Evolutionary conservation across 1,140 invertebrate species (phyloP).

Genomic region (Drosophila asahinai): DNA sequence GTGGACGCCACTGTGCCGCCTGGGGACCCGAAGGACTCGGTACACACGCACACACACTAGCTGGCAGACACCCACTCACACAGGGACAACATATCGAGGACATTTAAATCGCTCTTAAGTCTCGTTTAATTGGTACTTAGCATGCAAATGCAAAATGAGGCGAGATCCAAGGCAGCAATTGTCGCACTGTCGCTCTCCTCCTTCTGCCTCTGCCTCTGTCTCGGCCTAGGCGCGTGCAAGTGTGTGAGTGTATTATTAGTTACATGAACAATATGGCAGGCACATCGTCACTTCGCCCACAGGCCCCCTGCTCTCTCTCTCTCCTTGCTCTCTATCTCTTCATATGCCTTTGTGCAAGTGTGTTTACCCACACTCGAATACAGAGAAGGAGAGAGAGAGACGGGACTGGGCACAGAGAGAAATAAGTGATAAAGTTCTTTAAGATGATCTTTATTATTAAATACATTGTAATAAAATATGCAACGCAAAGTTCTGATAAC

Average conservation of each 20-base stretch:
- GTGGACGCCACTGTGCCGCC: slow-evolving; percentile 12
- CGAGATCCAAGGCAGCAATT: slow-evolving; percentile 63
- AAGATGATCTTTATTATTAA: too few relatives aligned
- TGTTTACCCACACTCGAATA: slow-evolving; percentile 29
- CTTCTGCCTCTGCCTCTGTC: not conserved
- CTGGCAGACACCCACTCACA: not conserved
- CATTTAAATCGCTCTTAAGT: slow-evolving; percentile 72
- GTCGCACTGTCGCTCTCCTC: slow-evolving; percentile 35
- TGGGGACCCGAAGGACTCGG: not conserved
- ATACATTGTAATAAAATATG: too few relatives aligned
- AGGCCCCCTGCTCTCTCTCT: not conserved
- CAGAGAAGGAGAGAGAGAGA: not conserved
- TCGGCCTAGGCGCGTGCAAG: not conserved
- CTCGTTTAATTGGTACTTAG: slow-evolving; percentile 75
- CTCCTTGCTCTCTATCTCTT: not conserved
- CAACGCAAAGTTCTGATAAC: too few relatives aligned
- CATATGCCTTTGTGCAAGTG: slow-evolving; percentile 15
- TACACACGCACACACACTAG: not conserved
- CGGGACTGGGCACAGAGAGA: slow-evolving; percentile 1
- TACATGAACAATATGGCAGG: slow-evolving; percentile 48
- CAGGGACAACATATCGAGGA: slow-evolving; percentile 59
- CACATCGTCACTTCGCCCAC: slow-evolving; percentile 17
- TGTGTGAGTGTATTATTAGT: slow-evolving; percentile 43
- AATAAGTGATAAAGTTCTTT: not conserved
- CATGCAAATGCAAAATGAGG: slow-evolving; percentile 76